These are phyloP conservation scores for Chrysaora quinquecirrha DNA, from an alignment of 30 jellyfish, hydroid and myxozoan genomes.

Conservation along the genomic window DNA sequence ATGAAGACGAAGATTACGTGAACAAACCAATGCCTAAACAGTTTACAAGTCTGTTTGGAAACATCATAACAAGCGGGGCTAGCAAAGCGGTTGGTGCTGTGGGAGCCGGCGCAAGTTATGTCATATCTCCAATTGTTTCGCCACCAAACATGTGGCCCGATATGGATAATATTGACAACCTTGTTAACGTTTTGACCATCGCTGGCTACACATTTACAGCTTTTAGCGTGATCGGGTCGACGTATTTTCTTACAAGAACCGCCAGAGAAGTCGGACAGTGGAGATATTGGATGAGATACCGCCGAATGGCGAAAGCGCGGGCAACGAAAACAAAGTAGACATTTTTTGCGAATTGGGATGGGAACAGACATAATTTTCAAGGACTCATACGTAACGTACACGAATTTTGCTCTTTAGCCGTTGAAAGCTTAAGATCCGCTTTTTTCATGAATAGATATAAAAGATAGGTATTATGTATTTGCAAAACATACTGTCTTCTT, in stretches of 20 bases:
- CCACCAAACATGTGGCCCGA: slow-evolving; percentile 76
- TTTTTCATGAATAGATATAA: too few relatives aligned
- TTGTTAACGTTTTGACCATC: slow-evolving; percentile 53
- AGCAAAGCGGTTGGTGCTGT: slow-evolving; percentile 62
- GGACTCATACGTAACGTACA: too few relatives aligned
- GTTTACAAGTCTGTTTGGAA: slow-evolving; percentile 41
- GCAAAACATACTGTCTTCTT: too few relatives aligned
- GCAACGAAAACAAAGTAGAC: too few relatives aligned
- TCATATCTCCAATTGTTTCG: slow-evolving; percentile 22
- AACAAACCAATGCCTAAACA: slow-evolving; percentile 71
- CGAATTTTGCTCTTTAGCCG: too few relatives aligned
- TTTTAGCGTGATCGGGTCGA: slow-evolving; percentile 58
- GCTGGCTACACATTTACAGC: slow-evolving; percentile 73
- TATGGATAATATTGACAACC: slow-evolving; percentile 65
- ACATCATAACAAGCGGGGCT: slow-evolving; percentile 35
- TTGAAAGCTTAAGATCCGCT: too few relatives aligned
- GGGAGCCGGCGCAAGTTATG: slow-evolving; percentile 57
- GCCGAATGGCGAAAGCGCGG: slow-evolving; percentile 7
- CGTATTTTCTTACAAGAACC: slow-evolving; percentile 52
- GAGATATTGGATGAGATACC: slow-evolving; percentile 55
- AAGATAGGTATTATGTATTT: too few relatives aligned
- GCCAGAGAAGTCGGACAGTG: slow-evolving; percentile 65
- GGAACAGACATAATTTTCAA: too few relatives aligned
- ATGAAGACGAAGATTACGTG: slow-evolving; percentile 19
- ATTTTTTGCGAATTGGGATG: too few relatives aligned